Conservation (phyloP, 2,113 vertebrate genomes). For the Garra rufa region DNA sequence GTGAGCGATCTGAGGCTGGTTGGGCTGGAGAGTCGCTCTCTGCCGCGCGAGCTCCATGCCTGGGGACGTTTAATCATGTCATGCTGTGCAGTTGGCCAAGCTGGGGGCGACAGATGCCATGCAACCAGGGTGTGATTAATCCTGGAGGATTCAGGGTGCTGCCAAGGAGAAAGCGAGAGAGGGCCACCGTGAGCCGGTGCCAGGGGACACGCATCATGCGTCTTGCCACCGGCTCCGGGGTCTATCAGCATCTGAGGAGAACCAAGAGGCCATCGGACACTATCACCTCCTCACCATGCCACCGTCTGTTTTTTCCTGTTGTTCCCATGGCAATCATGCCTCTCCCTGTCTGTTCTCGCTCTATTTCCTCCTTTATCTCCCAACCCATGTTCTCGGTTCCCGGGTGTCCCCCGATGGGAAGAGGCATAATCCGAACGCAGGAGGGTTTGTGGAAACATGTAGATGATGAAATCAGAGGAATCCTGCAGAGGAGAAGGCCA, state of each 20-base stretch:
- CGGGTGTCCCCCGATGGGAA: slow-evolving; percentile 26
- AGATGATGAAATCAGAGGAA: slow-evolving; percentile 11
- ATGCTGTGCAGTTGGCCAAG: slow-evolving; percentile 70
- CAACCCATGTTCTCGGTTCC: slow-evolving; percentile 19
- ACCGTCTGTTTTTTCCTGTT: slow-evolving; percentile 18
- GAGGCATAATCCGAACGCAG: slow-evolving; percentile 12
- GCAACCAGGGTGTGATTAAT: slow-evolving; percentile 73
- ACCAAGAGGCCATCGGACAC: slow-evolving; percentile 6
- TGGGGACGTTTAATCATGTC: slow-evolving; percentile 70
- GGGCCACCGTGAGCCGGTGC: slow-evolving; percentile 12
- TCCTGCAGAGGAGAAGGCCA: slow-evolving; percentile 4
- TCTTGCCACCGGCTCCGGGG: slow-evolving; percentile 59
- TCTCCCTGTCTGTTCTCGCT: not conserved
- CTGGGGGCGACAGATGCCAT: slow-evolving; percentile 71
- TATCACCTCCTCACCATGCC: slow-evolving; percentile 19
- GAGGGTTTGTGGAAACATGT: slow-evolving; percentile 14
- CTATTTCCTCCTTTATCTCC: slow-evolving; percentile 19
- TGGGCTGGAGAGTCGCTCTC: slow-evolving; percentile 1
- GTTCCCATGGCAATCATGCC: slow-evolving; percentile 1
- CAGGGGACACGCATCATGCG: slow-evolving; percentile 57
- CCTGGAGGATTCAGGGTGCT: slow-evolving; percentile 60
- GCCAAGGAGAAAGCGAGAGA: slow-evolving; percentile 30
- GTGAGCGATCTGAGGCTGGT: not conserved
- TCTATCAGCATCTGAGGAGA: slow-evolving; percentile 51
- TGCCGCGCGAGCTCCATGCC: not conserved